Evolutionary conservation across 2,113 vertebrate species (phyloP).

Genomic region (Bubo bubo): DNA sequence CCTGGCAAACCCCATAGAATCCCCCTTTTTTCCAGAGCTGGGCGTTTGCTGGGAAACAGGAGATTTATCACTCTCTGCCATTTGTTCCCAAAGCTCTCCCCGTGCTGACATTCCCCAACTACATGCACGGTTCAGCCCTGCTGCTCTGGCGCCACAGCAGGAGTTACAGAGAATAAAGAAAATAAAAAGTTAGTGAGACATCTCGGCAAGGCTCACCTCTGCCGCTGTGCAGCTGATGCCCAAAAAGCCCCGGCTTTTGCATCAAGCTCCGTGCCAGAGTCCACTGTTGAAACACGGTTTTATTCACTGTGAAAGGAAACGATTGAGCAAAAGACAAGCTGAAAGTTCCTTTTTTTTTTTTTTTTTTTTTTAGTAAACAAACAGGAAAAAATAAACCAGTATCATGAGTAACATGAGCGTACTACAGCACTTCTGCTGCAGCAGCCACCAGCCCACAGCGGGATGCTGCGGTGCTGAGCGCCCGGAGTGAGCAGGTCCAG

Average conservation of each 20-base stretch:
- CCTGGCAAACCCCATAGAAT: fast-evolving
- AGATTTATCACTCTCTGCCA: background rate
- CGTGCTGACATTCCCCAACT: background rate
- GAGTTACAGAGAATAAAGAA: fast-evolving
- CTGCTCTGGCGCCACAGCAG: fast-evolving
- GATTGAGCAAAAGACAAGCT: background rate
- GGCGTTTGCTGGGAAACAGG: background rate
- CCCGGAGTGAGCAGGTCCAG: background rate
- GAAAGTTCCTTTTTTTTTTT: background rate
- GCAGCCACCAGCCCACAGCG: background rate
- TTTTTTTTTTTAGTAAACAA: background rate
- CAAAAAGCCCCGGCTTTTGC: background rate
- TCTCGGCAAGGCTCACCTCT: background rate
- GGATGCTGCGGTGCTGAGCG: fast-evolving
- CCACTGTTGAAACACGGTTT: background rate
- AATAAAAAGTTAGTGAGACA: fast-evolving
- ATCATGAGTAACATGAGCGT: fast-evolving
- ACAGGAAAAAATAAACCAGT: background rate
- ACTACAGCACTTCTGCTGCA: background rate
- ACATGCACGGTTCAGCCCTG: fast-evolving
- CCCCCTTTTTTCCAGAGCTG: background rate
- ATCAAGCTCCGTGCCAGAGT: background rate
- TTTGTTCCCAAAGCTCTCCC: background rate
- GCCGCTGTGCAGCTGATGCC: fast-evolving
- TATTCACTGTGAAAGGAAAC: background rate